These are phyloP conservation scores for Clytia hemisphaerica DNA, from an alignment of 30 jellyfish, hydroid and myxozoan species.

Conservation along the genomic window DNA sequence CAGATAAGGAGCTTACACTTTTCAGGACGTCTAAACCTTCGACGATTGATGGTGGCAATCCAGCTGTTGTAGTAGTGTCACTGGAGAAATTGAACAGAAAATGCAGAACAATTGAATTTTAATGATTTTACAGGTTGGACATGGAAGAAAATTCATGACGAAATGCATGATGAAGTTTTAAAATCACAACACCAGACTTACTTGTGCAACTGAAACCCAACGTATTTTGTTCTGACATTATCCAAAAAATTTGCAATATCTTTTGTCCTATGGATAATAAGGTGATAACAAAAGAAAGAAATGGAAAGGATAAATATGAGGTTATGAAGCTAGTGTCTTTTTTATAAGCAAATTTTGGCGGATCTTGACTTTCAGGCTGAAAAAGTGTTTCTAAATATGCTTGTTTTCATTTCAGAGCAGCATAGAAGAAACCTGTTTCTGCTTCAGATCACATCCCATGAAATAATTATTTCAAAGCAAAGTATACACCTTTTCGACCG, in stretches of 20 bases:
- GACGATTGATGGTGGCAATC: slow-evolving; percentile 83
- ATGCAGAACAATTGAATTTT: not conserved
- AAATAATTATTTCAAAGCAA: too few relatives aligned
- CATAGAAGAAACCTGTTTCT: too few relatives aligned
- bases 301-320: too few relatives aligned
- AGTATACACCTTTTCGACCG: too few relatives aligned
- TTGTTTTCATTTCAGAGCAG: too few relatives aligned
- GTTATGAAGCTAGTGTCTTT: too few relatives aligned
- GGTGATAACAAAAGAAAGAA: not conserved
- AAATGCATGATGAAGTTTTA: not conserved
- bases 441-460: too few relatives aligned
- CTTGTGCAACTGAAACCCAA: slow-evolving; percentile 88
- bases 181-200: slow-evolving; percentile 8
- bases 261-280: slow-evolving; percentile 50
- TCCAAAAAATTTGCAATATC: slow-evolving; percentile 84
- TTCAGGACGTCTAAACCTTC: slow-evolving; percentile 82
- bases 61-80: slow-evolving; percentile 85
- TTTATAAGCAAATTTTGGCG: too few relatives aligned
- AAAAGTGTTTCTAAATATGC: too few relatives aligned
- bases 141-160: not conserved
- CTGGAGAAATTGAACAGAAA: slow-evolving; percentile 20
- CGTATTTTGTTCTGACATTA: slow-evolving; percentile 67
- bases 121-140: not conserved
- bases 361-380: too few relatives aligned
- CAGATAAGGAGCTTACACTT: slow-evolving; percentile 50